A percentile compares a stretch with the other conserved stretches of the same genome.
Conservation (phyloP, 2,888 invertebrate genomes). For the Cataglyphis albicans region DNA sequence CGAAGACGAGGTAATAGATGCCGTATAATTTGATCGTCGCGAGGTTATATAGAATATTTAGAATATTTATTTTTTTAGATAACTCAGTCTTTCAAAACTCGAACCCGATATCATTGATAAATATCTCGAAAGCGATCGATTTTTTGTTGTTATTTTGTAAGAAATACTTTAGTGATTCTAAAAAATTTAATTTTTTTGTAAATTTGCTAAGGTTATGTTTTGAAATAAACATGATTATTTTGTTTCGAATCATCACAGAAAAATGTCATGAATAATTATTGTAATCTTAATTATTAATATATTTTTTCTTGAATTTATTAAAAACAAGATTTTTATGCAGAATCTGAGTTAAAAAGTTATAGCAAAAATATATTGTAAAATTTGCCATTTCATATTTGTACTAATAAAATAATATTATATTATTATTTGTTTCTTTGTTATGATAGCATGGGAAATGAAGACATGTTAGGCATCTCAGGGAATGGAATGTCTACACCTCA, state of each 20-base stretch:
- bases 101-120: neutral
- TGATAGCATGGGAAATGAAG: constrained; percentile 77
- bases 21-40: constrained; percentile 38
- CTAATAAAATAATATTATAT: neutral
- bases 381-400: neutral
- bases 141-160: neutral
- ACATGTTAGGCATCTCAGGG: constrained; percentile 75
- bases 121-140: neutral
- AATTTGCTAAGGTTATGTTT: constrained; percentile 66
- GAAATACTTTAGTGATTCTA: neutral
- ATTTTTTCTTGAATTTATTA: neutral
- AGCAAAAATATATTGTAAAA: neutral
- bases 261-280: constrained; percentile 44
- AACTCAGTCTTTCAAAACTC: neutral
- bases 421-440: constrained; percentile 12
- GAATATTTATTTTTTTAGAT: constrained; percentile 37
- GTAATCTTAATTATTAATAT: neutral
- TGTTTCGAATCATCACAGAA: constrained; percentile 65
- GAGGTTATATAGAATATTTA: constrained; percentile 42
- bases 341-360: neutral
- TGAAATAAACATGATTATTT: constrained; percentile 43
- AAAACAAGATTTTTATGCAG: neutral
- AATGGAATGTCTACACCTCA: constrained; percentile 77
- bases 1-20: constrained; percentile 69
- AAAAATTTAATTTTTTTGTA: neutral